Evolutionary conservation across 2,113 vertebrate species (phyloP).

Genomic region (Albula glossodonta): DNA sequence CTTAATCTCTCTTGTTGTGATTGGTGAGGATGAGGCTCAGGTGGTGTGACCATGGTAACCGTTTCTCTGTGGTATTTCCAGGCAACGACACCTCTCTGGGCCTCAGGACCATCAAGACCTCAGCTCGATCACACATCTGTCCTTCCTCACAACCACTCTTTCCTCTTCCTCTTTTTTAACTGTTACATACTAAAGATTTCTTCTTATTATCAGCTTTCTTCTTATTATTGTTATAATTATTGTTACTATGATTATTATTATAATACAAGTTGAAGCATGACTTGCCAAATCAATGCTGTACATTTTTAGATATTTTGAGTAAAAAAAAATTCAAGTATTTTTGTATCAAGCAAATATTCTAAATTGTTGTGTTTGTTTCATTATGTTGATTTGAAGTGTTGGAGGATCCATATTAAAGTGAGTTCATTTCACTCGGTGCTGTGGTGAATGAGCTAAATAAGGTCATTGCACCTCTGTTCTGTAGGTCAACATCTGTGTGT

Average conservation of each 20-base stretch:
- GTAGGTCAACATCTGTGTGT: background rate
- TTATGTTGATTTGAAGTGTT: slow-evolving; percentile 45
- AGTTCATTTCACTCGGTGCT: slow-evolving; percentile 5
- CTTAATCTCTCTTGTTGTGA: slow-evolving; percentile 49
- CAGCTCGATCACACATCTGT: slow-evolving; percentile 75
- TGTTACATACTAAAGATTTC: slow-evolving; percentile 64
- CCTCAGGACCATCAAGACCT: slow-evolving; percentile 68
- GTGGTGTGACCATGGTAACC: slow-evolving; percentile 48
- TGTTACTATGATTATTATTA: slow-evolving; percentile 28
- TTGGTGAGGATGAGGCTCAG: slow-evolving; percentile 28
- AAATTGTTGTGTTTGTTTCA: slow-evolving; percentile 54
- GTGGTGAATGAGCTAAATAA: background rate
- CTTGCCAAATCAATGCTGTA: slow-evolving; percentile 69
- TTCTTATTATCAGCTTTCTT: slow-evolving; percentile 65
- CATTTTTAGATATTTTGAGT: slow-evolving; percentile 76
- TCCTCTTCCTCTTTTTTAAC: slow-evolving; percentile 50
- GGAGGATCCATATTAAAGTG: slow-evolving; percentile 31
- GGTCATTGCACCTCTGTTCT: background rate
- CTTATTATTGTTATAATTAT: slow-evolving; percentile 64
- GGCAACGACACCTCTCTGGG: slow-evolving; percentile 65
- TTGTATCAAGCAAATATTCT: slow-evolving; percentile 70
- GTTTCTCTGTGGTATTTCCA: slow-evolving; percentile 38
- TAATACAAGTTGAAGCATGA: slow-evolving; percentile 68
- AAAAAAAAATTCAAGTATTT: slow-evolving; percentile 74
- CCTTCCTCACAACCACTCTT: slow-evolving; percentile 10